A percentile compares a stretch with the other conserved stretches of the same genome.
phyloP scores from a whole-genome alignment of 2,888 invertebrate genomes.

The Xestia c-nigrum region DNA sequence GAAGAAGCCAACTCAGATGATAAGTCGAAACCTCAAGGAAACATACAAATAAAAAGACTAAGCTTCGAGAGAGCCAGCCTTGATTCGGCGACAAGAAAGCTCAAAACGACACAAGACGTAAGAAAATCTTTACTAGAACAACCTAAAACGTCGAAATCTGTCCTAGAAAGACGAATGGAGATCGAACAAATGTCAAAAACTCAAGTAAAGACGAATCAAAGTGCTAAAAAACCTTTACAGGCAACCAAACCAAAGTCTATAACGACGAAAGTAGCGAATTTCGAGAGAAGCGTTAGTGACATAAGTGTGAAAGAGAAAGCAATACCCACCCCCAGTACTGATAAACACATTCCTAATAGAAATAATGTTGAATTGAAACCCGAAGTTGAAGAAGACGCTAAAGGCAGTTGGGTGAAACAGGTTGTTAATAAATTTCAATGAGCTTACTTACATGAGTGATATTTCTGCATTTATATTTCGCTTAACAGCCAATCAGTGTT shows the following conservation, averaged over 20 bases:
- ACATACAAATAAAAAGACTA: slow-evolving; percentile 85
- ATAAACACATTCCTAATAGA: slow-evolving; percentile 70
- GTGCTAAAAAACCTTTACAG: slow-evolving; percentile 77
- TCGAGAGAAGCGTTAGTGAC: slow-evolving; percentile 80
- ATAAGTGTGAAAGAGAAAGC: slow-evolving; percentile 67
- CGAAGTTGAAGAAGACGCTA: slow-evolving; percentile 78
- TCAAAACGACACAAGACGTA: slow-evolving; percentile 72
- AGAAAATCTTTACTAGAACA: slow-evolving; percentile 79
- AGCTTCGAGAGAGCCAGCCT: slow-evolving; percentile 88
- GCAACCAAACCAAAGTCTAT: slow-evolving; percentile 82
- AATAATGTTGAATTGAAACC: slow-evolving; percentile 71
- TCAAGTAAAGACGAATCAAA: slow-evolving; percentile 74
- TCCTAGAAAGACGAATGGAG: slow-evolving; percentile 86
- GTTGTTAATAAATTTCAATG: slow-evolving; percentile 94
- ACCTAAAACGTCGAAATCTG: slow-evolving; percentile 85
- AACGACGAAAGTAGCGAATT: slow-evolving; percentile 84
- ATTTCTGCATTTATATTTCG: slow-evolving; percentile 80
- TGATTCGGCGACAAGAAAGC: slow-evolving; percentile 85
- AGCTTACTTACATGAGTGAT: slow-evolving; percentile 76
- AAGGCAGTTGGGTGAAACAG: slow-evolving; percentile 93
- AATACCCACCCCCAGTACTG: slow-evolving; percentile 57
- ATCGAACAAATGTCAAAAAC: slow-evolving; percentile 84
- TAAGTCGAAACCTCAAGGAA: slow-evolving; percentile 76
- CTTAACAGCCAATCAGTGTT: slow-evolving; percentile 36
- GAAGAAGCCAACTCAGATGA: slow-evolving; percentile 62